Conservation (phyloP, 2,888 invertebrate species). For the Cosmia trapezina region DNA sequence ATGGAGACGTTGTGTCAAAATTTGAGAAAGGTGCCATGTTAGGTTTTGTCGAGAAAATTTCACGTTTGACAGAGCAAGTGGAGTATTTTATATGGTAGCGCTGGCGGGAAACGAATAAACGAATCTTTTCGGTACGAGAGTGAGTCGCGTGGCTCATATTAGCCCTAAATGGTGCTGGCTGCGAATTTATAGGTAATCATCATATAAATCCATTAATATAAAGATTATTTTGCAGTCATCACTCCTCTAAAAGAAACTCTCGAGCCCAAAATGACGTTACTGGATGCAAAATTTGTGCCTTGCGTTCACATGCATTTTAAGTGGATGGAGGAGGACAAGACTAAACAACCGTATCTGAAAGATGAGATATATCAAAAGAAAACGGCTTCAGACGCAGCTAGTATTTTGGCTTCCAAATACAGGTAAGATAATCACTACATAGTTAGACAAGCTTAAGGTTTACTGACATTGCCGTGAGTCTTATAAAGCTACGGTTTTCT, state of each 20-base stretch:
- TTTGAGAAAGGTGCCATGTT: too few relatives aligned
- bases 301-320: conserved; percentile 94
- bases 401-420: conserved; percentile 92
- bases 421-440: conserved; percentile 81
- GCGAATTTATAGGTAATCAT: background rate
- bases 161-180: background rate
- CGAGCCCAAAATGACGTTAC: conserved; percentile 90
- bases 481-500: background rate
- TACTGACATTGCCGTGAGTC: background rate
- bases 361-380: conserved; percentile 91
- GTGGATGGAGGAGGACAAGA: conserved; percentile 79
- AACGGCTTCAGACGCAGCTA: conserved; percentile 92
- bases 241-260: conserved; percentile 95
- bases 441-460: background rate
- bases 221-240: conserved; percentile 91
- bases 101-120: too few relatives aligned
- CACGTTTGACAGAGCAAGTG: too few relatives aligned
- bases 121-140: background rate
- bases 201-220: background rate
- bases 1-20: too few relatives aligned
- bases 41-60: too few relatives aligned
- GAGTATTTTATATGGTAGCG: too few relatives aligned
- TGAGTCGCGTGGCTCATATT: background rate
- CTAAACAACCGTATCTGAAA: conserved; percentile 88
- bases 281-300: conserved; percentile 94